These are phyloP conservation scores for Notocelia uddmanniana DNA, from an alignment of 2,888 invertebrate genomes.

Conservation along the genomic window DNA sequence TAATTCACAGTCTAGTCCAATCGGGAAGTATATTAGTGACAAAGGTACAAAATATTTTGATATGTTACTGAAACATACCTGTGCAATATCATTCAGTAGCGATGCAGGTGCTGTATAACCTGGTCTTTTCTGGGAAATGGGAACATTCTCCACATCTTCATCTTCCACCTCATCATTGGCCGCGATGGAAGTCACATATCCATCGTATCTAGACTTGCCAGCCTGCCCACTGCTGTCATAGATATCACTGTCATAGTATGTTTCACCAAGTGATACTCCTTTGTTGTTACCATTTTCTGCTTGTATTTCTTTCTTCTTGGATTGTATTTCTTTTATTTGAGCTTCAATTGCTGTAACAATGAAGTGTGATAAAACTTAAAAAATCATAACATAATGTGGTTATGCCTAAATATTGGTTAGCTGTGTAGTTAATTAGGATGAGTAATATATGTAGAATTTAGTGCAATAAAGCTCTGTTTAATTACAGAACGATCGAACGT, in stretches of 20 bases:
- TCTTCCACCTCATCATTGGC: conserved; percentile 98
- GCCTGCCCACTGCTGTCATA: conserved; percentile 90
- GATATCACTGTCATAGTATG: conserved; percentile 97
- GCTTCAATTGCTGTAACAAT: conserved; percentile 95
- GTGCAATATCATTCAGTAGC: conserved; percentile 95
- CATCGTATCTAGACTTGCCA: conserved; percentile 93
- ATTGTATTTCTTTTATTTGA: conserved; percentile 96
- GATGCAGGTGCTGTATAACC: conserved; percentile 95
- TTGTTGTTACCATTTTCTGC: conserved; percentile 89
- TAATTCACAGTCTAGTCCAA: too few species aligned
- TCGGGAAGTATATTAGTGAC: too few species aligned
- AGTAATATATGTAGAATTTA: neutral
- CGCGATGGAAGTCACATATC: conserved; percentile 98
- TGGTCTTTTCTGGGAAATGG: conserved; percentile 90
- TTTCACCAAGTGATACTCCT: conserved; percentile 94
- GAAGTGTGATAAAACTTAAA: conserved; percentile 17
- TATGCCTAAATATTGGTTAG: conserved; percentile 3
- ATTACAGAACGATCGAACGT: neutral
- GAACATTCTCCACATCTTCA: conserved; percentile 93
- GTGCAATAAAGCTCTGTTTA: neutral
- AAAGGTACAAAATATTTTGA: neutral
- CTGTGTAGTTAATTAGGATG: neutral
- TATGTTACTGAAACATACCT: conserved; percentile 83
- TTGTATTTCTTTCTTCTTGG: conserved; percentile 92
- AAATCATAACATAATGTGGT: neutral